Percentiles rank a stretch among this genome's conserved stretches.
Evolutionary conservation across 2,888 invertebrate species (phyloP).

Genomic region (Stenurella melanura): DNA sequence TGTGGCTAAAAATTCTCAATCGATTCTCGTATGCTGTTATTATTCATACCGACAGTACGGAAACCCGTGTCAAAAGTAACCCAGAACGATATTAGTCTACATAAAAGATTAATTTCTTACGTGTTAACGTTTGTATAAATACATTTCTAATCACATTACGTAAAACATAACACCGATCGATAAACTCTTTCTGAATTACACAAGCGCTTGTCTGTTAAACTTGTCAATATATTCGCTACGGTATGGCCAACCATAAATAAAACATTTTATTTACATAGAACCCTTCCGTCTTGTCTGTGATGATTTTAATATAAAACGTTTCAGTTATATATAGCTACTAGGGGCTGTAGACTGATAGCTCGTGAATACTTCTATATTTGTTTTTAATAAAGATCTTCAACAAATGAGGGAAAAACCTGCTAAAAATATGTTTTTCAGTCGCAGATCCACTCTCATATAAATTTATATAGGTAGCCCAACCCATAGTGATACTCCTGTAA

Average conservation of each 20-base stretch:
- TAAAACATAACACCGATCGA: conserved; percentile 54
- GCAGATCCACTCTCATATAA: too few species aligned
- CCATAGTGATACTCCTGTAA: too few species aligned
- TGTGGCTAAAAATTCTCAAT: conserved; percentile 56
- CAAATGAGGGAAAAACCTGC: too few species aligned
- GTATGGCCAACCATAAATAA: conserved; percentile 40
- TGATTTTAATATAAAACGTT: conserved; percentile 13
- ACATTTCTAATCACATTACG: conserved; percentile 61
- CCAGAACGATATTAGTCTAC: conserved; percentile 54
- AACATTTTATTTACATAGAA: conserved; percentile 43
- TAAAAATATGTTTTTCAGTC: too few species aligned
- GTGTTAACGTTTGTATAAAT: conserved; percentile 61
- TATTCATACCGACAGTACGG: conserved; percentile 60
- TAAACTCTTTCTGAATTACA: conserved; percentile 45
- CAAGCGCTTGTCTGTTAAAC: conserved; percentile 23
- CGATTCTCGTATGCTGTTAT: conserved; percentile 53
- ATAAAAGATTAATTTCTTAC: conserved; percentile 64
- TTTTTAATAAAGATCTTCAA: too few species aligned
- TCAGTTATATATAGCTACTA: neutral
- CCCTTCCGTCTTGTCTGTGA: conserved; percentile 14
- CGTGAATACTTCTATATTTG: too few species aligned
- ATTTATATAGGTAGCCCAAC: too few species aligned
- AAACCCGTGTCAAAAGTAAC: conserved; percentile 57
- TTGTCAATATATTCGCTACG: conserved; percentile 39
- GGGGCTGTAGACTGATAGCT: too few species aligned